phyloP scores from a whole-genome alignment of 2,113 vertebrate species.

The Hippolais icterina region DNA sequence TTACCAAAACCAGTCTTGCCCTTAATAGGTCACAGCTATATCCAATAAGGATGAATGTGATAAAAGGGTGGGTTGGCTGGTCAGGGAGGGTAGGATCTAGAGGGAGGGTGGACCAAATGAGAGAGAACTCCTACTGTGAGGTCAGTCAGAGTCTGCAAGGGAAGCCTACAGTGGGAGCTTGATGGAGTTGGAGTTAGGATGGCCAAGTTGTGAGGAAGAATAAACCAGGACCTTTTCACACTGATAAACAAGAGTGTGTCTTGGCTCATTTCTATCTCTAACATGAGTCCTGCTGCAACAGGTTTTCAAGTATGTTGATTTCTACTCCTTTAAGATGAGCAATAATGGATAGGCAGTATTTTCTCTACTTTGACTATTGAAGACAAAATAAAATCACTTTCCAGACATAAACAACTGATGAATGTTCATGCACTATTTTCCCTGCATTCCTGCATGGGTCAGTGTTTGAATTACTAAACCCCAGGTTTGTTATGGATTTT shows the following conservation, averaged over 20 bases:
- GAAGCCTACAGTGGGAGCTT: not conserved
- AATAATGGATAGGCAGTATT: not conserved
- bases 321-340: not conserved
- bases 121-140: not conserved
- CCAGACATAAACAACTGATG: not conserved
- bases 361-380: not conserved
- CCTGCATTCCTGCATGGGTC: not conserved
- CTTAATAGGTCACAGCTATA: not conserved
- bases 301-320: not conserved
- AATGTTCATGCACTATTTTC: not conserved
- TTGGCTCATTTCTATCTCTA: not conserved
- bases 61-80: not conserved
- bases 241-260: not conserved
- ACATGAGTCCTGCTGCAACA: accelerated
- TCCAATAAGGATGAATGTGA: not conserved
- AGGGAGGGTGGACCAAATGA: too few relatives aligned
- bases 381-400: not conserved
- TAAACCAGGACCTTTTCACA: not conserved
- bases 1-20: not conserved
- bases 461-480: not conserved
- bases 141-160: too few relatives aligned
- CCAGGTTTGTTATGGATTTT: not conserved
- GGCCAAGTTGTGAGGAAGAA: not conserved
- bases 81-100: not conserved
- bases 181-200: not conserved